Percentiles rank a stretch among this genome's conserved stretches.
These are phyloP conservation scores for Drosophila hawaiiensis DNA, from an alignment of 2,888 invertebrate genomes.

Conservation along the genomic window DNA sequence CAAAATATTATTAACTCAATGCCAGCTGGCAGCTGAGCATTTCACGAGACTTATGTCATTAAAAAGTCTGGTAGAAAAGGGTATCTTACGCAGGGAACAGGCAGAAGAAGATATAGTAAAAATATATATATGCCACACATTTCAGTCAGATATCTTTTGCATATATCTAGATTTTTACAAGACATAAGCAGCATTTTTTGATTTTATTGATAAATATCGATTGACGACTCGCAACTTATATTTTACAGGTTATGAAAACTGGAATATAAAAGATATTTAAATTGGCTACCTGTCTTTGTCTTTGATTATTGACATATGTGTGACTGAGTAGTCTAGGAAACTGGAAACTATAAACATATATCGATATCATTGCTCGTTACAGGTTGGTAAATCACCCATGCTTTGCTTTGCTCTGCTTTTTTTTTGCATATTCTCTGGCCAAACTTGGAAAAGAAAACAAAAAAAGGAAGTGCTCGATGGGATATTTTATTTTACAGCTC, in stretches of 20 bases:
- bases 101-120: background rate
- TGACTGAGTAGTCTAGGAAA: background rate
- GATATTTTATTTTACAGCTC: slow-evolving; percentile 53
- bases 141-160: background rate
- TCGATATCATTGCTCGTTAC: background rate
- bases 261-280: background rate
- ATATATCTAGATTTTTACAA: background rate
- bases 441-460: slow-evolving; percentile 9
- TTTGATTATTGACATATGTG: background rate
- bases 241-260: background rate
- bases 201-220: background rate
- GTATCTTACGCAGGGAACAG: background rate
- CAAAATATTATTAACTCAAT: slow-evolving; percentile 39
- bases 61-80: background rate
- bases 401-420: background rate
- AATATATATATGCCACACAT: background rate
- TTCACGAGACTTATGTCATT: background rate
- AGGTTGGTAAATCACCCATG: background rate
- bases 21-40: slow-evolving; percentile 32
- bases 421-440: background rate
- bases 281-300: background rate
- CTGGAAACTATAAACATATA: background rate
- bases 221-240: background rate
- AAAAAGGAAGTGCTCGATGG: slow-evolving; percentile 42
- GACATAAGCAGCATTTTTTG: background rate